Base-by-base conservation (phyloP, 2,797 vertebrate genomes). In the Distichodus sexfasciatus region DNA sequence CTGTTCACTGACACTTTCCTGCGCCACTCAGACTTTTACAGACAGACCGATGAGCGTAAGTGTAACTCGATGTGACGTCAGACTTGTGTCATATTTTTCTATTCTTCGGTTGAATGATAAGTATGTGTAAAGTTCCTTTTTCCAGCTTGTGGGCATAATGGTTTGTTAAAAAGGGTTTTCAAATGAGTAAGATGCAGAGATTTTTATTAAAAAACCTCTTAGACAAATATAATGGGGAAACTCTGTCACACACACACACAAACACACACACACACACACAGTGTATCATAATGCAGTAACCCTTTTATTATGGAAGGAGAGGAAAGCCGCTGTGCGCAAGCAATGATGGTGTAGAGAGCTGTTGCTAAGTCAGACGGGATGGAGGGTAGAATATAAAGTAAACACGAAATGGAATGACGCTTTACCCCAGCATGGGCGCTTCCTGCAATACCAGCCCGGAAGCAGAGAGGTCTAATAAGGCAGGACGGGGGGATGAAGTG, bases 331-430 rank as follows among this genome's bases (percentile, higher is more conserved):
- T n/a, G n/a, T n/a, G n/a, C n/a, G 40, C 12, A 15, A 51, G 9
- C 19, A 5, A 5, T 51, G 47, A 14, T 51, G 40, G 3, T 43
- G 12, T n/a, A 24, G 46, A 12, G 23, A 44, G 41, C 40, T 29
- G 59, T 63, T 71, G 29, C 68, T 31, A 17, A 47, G 60, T 10
- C 12, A 9, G 36, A 55, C 2, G 36, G 17, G 31, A 6, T 11
- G 53, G 11, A 61, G 8, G 19, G 4, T n/a, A 29, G 55, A 54
- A 53, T 47, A 44, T 43, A 28, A n/a, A 21, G 24, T 57, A 71
- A 71, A 71, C 62, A 71, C 36, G 55, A 71, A 43, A 35, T 3
- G 10, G 1, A n/a, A 43, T 71, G 69, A 64, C 69, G 60, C 26
- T 26, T 26, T 3, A 2, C 28, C 46, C 29, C 41, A 55, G 60